phyloP scores from a whole-genome alignment of 1,140 invertebrate genomes.

The Caenorhabditis briggsae region DNA sequence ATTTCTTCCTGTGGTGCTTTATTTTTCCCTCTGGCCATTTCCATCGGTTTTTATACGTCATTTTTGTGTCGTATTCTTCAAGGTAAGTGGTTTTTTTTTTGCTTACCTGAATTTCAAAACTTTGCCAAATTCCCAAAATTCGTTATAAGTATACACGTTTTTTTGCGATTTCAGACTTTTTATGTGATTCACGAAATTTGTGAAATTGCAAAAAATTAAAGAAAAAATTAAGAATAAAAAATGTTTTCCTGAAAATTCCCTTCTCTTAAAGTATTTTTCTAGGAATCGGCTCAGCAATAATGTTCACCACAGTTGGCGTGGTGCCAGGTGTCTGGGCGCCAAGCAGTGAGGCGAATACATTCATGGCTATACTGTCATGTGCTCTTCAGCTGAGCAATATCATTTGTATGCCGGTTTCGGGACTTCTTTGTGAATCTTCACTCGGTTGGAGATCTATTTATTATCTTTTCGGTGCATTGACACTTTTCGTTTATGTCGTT shows the following conservation, averaged over 20 bases:
- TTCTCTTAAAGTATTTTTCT: background rate
- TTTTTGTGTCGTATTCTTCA: constrained; percentile 51
- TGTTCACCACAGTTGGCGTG: constrained; percentile 55
- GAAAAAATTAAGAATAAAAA: too few relatives aligned
- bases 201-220: too few relatives aligned
- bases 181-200: too few relatives aligned
- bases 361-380: constrained; percentile 62
- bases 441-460: constrained; percentile 68
- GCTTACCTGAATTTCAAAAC: too few relatives aligned
- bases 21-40: constrained; percentile 59
- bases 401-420: constrained; percentile 71
- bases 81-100: background rate
- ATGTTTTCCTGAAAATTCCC: too few relatives aligned
- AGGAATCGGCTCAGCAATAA: constrained; percentile 56
- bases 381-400: constrained; percentile 59
- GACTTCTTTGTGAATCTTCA: constrained; percentile 66
- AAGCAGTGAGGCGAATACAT: constrained; percentile 52
- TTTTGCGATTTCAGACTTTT: too few relatives aligned
- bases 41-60: constrained; percentile 51
- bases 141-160: too few relatives aligned
- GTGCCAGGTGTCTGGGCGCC: constrained; percentile 60
- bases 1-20: constrained; percentile 18
- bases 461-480: constrained; percentile 51
- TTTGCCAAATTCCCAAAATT: too few relatives aligned
- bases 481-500: constrained; percentile 6